Evolutionary conservation across 1,140 invertebrate species (phyloP).

Genomic region (Ips typographus): DNA sequence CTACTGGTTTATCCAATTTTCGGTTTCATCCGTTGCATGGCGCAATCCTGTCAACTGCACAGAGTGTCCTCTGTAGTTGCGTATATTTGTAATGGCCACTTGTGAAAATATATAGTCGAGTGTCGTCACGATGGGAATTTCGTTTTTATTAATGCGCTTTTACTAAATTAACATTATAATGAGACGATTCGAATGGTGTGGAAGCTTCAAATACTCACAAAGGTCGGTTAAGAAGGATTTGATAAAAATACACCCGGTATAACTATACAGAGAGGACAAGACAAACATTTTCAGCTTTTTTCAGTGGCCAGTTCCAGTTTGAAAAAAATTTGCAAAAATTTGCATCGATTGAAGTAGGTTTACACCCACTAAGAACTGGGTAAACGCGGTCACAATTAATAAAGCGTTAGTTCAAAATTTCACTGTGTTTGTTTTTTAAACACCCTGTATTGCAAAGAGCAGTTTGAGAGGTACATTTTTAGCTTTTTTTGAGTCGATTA

Average conservation of each 20-base stretch:
- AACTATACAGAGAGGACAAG: not conserved
- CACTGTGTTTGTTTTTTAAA: no score
- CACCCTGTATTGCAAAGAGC: no score
- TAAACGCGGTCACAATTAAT: no score
- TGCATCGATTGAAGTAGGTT: no score
- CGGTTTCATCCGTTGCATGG: slow-evolving; percentile 18
- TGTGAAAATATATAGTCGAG: slow-evolving; percentile 20
- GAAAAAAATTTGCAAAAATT: no score
- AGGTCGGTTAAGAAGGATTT: not conserved
- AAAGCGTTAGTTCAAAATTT: no score
- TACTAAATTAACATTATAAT: slow-evolving; percentile 14
- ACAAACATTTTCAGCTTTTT: no score
- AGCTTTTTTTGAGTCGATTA: no score
- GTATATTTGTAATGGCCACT: slow-evolving; percentile 30
- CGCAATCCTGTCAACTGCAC: slow-evolving; percentile 28
- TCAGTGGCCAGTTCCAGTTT: no score
- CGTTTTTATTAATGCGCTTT: slow-evolving; percentile 4
- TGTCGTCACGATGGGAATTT: slow-evolving; percentile 3
- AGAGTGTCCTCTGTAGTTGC: slow-evolving; percentile 17
- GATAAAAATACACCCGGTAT: not conserved
- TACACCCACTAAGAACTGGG: no score
- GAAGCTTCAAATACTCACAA: not conserved
- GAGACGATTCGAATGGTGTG: not conserved
- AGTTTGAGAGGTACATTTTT: no score
- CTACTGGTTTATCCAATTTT: slow-evolving; percentile 21